Evolutionary conservation across 2,113 vertebrate species (phyloP).

Genomic region (Myotis lucifugus): DNA sequence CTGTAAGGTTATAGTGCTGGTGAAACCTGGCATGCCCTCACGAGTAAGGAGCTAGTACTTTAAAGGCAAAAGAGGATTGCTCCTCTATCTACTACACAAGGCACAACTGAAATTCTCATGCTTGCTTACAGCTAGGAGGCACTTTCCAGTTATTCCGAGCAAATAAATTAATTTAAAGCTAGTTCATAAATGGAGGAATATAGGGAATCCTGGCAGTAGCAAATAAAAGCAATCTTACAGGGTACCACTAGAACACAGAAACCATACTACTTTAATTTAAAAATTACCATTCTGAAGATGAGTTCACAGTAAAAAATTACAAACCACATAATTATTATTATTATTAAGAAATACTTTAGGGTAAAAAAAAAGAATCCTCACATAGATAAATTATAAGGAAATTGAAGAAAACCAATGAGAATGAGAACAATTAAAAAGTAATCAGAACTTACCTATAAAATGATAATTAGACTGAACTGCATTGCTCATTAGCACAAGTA

Average conservation of each 20-base stretch:
- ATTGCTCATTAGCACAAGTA: constrained; percentile 6
- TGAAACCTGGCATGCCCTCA: neutral
- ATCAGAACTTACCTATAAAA: constrained; percentile 48
- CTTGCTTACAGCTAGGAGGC: neutral
- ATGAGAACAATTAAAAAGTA: constrained; percentile 61
- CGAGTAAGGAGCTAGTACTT: neutral
- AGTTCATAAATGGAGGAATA: neutral
- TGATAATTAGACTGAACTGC: constrained; percentile 44
- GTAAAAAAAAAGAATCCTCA: neutral
- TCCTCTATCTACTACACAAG: neutral
- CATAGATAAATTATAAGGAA: neutral
- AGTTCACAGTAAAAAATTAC: neutral
- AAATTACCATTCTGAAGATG: neutral
- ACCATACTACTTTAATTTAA: neutral
- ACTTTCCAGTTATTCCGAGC: neutral
- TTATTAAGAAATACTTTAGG: neutral
- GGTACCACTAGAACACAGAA: neutral
- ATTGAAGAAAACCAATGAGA: constrained; percentile 25
- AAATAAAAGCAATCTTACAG: neutral
- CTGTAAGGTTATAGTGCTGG: neutral
- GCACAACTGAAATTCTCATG: neutral
- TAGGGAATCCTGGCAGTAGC: neutral
- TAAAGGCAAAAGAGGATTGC: neutral
- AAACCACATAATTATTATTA: neutral
- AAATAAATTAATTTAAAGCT: neutral